Percentiles rank a stretch among this genome's conserved stretches.
phyloP scores from a whole-genome alignment of 30 jellyfish, hydroid and myxozoan genomes.

The Aurelia aurita region DNA sequence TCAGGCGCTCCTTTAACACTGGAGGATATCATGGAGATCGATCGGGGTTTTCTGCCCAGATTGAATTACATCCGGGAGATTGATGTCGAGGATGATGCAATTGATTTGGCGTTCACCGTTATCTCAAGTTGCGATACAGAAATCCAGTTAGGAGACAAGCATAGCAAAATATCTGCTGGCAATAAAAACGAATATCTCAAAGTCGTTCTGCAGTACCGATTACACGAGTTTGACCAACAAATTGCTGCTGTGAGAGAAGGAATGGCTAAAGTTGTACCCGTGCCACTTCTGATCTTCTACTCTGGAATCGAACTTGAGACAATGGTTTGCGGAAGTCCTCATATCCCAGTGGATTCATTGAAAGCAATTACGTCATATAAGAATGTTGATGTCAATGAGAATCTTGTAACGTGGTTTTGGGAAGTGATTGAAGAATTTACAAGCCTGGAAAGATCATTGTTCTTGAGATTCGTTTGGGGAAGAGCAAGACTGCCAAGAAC shows the following conservation, averaged over 20 bases:
- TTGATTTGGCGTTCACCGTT: slow-evolving; percentile 76
- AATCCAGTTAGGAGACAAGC: slow-evolving; percentile 41
- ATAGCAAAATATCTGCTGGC: slow-evolving; percentile 48
- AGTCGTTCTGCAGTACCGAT: slow-evolving; percentile 49
- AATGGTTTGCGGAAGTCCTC: slow-evolving; percentile 94
- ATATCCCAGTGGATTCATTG: slow-evolving; percentile 80
- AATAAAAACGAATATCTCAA: slow-evolving; percentile 66
- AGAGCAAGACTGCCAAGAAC: slow-evolving; percentile 95
- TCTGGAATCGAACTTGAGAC: slow-evolving; percentile 85
- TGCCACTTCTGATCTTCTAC: slow-evolving; percentile 70
- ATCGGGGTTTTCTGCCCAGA: slow-evolving; percentile 79
- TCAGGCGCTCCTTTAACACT: slow-evolving; percentile 70
- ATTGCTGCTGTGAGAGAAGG: slow-evolving; percentile 89
- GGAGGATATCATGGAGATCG: slow-evolving; percentile 82
- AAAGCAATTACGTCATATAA: slow-evolving; percentile 80
- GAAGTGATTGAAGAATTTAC: slow-evolving; percentile 85
- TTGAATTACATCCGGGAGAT: slow-evolving; percentile 57
- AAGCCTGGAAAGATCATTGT: slow-evolving; percentile 84
- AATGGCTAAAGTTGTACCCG: slow-evolving; percentile 88
- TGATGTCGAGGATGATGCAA: slow-evolving; percentile 39
- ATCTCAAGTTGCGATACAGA: slow-evolving; percentile 57
- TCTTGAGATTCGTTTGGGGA: slow-evolving; percentile 96
- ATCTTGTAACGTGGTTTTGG: slow-evolving; percentile 94
- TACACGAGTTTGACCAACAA: slow-evolving; percentile 81
- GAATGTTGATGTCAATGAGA: slow-evolving; percentile 74